A percentile compares a stretch with the other conserved stretches of the same genome.
phyloP scores from a whole-genome alignment of 2,113 vertebrate genomes.

The Elephantulus edwardii region DNA sequence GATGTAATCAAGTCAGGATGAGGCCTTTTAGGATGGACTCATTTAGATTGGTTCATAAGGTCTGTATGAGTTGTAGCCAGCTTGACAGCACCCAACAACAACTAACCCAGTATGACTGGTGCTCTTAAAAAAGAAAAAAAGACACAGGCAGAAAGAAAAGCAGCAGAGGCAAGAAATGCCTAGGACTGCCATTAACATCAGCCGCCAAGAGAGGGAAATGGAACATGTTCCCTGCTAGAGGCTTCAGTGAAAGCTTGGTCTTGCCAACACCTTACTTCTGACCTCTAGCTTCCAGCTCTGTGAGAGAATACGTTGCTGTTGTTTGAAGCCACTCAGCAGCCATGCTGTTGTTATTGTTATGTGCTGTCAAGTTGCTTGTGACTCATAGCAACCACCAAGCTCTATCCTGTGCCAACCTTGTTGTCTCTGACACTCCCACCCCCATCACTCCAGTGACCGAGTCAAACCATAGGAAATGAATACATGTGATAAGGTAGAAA shows the following conservation, averaged over 20 bases:
- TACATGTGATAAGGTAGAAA: neutral
- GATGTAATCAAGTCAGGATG: neutral
- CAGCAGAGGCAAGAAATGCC: neutral
- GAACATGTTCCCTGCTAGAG: neutral
- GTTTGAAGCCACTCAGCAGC: neutral
- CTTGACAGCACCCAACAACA: too few species aligned
- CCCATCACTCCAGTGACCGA: too few species aligned
- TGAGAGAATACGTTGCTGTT: neutral
- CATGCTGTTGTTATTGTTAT: too few species aligned
- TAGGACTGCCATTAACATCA: neutral
- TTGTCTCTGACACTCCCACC: too few species aligned
- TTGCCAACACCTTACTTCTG: neutral
- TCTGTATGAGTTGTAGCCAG: too few species aligned
- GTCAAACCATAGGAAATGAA: neutral
- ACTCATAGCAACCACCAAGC: too few species aligned
- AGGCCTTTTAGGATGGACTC: neutral
- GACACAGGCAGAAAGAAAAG: neutral
- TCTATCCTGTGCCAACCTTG: too few species aligned
- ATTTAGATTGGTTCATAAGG: too few species aligned
- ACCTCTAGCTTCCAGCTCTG: neutral
- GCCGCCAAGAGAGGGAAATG: neutral
- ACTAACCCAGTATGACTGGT: neutral
- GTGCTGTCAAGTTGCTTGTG: too few species aligned
- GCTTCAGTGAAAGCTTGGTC: neutral
- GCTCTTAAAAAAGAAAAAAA: neutral